These are phyloP conservation scores for Papilio protenor DNA, from an alignment of 2,888 invertebrate species.

Conservation along the genomic window DNA sequence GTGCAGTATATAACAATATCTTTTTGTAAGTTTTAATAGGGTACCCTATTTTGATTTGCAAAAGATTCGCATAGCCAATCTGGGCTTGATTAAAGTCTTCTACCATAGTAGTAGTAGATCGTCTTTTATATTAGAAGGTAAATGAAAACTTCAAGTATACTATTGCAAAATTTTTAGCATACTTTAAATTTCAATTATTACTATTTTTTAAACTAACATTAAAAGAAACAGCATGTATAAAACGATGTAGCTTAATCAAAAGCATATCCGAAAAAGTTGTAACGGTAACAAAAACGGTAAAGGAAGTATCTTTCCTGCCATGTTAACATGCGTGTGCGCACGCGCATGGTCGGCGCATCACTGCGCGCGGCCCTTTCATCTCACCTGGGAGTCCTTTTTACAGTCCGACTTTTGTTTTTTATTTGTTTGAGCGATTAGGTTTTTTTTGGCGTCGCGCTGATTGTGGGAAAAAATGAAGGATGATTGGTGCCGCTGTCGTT, in stretches of 20 bases:
- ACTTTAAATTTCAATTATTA: neutral
- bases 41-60: too few relatives aligned
- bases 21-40: too few relatives aligned
- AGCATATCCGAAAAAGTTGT: constrained; percentile 32
- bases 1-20: too few relatives aligned
- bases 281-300: constrained; percentile 59
- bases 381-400: constrained; percentile 74
- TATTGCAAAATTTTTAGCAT: too few relatives aligned
- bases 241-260: constrained; percentile 25
- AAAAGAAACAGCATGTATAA: constrained; percentile 14
- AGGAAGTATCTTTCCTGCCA: constrained; percentile 73
- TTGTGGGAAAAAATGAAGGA: constrained; percentile 73
- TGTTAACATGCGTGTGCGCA: constrained; percentile 70
- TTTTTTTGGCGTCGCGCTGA: constrained; percentile 70
- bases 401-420: constrained; percentile 58
- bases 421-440: constrained; percentile 71
- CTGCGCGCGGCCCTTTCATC: constrained; percentile 71
- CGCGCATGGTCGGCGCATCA: constrained; percentile 53
- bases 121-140: too few relatives aligned
- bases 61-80: too few relatives aligned
- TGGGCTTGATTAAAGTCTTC: too few relatives aligned
- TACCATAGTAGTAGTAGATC: too few relatives aligned
- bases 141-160: too few relatives aligned
- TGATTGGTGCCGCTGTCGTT: constrained; percentile 66
- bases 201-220: neutral